Conservation (phyloP, 2,797 vertebrate genomes). For the Sternotherus odoratus region DNA sequence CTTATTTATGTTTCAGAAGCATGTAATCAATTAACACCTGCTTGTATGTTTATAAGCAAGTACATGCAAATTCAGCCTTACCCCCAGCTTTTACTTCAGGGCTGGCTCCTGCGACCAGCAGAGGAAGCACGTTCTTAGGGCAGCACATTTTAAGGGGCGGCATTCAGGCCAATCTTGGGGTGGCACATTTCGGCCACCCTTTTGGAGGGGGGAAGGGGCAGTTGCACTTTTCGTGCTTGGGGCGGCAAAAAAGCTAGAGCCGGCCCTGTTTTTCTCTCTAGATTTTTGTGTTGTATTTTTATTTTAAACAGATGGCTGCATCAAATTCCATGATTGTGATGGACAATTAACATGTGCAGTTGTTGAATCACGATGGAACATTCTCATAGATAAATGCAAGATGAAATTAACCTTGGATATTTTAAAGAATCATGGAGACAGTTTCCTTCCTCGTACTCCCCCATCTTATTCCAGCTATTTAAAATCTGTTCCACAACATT, state of each 20-base stretch:
- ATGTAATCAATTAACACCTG: background rate
- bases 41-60: background rate
- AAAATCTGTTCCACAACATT: background rate
- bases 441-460: background rate
- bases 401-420: background rate
- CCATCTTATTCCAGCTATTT: background rate
- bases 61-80: background rate
- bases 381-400: background rate
- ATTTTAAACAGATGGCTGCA: background rate
- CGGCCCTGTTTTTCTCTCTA: background rate
- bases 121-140: too few relatives aligned
- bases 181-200: too few relatives aligned
- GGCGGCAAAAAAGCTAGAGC: too few relatives aligned
- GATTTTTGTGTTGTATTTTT: background rate
- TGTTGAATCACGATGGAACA: background rate
- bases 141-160: too few relatives aligned
- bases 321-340: background rate
- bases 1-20: background rate
- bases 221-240: too few relatives aligned
- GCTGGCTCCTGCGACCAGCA: too few relatives aligned
- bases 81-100: background rate
- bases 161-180: too few relatives aligned
- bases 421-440: background rate
- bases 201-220: too few relatives aligned
- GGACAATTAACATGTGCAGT: background rate